These are phyloP conservation scores for Phalera bucephala DNA, from an alignment of 2,888 invertebrate species.

Conservation along the genomic window DNA sequence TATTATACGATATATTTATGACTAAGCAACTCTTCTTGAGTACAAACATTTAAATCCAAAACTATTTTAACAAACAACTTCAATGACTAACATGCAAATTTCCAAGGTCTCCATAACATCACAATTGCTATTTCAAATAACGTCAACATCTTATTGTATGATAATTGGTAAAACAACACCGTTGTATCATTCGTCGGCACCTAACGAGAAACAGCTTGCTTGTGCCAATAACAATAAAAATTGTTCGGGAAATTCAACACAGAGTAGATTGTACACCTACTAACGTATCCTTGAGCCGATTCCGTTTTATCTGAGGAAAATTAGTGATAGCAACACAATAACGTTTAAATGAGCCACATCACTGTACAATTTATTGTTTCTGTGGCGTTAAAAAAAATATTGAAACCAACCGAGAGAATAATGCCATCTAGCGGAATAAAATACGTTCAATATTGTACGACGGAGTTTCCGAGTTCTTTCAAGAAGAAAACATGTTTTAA, in stretches of 20 bases:
- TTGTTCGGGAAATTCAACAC: conserved; percentile 41
- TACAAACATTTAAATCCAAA: no score
- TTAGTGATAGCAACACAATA: conserved; percentile 22
- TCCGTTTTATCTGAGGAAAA: conserved; percentile 35
- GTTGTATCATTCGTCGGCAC: conserved; percentile 34
- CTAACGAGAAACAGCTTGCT: conserved; percentile 30
- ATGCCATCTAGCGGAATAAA: no score
- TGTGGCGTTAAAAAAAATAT: background rate
- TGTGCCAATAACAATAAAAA: conserved; percentile 55
- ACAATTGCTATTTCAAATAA: background rate
- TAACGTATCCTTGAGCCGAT: conserved; percentile 58
- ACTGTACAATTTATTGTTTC: conserved; percentile 2
- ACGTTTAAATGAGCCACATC: conserved; percentile 5
- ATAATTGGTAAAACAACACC: conserved; percentile 14
- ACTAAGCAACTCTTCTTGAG: no score
- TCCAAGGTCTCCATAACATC: background rate
- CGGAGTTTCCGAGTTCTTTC: no score
- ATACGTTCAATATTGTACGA: no score
- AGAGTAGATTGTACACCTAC: conserved; percentile 32
- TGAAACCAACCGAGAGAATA: no score
- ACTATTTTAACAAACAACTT: no score
- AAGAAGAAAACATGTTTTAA: no score
- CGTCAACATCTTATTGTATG: background rate
- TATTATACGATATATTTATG: no score
- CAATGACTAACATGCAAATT: no score